Conservation (phyloP, 2,888 invertebrate genomes). For the Agonum fuliginosum region DNA sequence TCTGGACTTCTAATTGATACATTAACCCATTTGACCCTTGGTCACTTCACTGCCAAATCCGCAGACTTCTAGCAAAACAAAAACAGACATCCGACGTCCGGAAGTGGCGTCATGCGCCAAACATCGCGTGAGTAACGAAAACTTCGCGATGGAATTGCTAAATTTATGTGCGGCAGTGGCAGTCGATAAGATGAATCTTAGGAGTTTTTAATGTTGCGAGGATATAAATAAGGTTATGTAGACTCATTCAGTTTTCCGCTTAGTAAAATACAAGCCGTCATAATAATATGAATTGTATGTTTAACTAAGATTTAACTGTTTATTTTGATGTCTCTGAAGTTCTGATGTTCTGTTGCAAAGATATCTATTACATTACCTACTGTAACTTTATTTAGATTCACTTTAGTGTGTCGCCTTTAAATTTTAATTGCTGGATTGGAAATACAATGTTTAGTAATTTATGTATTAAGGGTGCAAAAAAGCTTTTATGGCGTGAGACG, state of each 20-base stretch:
- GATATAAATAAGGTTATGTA: not conserved
- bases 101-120: conserved; percentile 15
- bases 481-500: too few relatives aligned
- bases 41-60: conserved; percentile 9
- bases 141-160: not conserved
- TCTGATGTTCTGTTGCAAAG: too few relatives aligned
- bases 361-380: too few relatives aligned
- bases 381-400: too few relatives aligned
- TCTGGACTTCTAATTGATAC: conserved; percentile 15
- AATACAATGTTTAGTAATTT: too few relatives aligned
- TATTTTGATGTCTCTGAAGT: too few relatives aligned
- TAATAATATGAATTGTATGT: too few relatives aligned
- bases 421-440: too few relatives aligned
- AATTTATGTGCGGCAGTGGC: not conserved
- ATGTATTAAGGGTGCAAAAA: too few relatives aligned
- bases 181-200: not conserved
- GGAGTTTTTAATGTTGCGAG: not conserved
- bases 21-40: conserved; percentile 43
- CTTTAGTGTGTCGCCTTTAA: too few relatives aligned
- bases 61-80: not conserved
- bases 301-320: too few relatives aligned
- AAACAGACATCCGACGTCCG: conserved; percentile 19
- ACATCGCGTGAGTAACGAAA: not conserved
- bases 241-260: not conserved
- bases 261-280: not conserved